Conservation (phyloP, 2,113 vertebrate genomes). For the Plecotus auritus region DNA sequence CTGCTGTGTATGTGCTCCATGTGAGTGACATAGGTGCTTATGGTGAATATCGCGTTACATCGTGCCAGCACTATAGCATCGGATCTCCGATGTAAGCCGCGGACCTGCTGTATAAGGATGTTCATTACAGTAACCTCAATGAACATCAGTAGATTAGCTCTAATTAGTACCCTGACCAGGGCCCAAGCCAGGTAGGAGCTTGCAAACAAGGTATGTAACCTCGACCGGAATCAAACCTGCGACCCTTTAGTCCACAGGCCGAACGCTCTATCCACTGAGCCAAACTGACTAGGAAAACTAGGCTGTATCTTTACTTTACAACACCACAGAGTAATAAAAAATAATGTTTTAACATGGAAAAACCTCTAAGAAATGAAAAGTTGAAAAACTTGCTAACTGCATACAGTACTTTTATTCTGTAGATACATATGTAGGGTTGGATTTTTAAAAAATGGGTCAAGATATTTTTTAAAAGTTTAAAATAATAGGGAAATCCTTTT, state of each 20-base stretch:
- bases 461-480: not conserved
- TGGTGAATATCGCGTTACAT: no score
- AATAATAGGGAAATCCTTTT: not conserved
- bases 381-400: not conserved
- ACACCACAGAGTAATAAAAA: not conserved
- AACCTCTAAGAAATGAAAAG: not conserved
- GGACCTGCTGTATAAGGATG: not conserved
- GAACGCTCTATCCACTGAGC: no score
- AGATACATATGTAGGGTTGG: not conserved
- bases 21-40: no score
- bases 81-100: no score
- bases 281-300: not conserved
- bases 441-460: not conserved
- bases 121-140: not conserved
- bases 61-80: no score
- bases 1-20: no score
- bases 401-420: not conserved
- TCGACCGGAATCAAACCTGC: no score
- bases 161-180: no score
- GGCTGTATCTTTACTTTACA: not conserved
- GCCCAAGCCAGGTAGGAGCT: no score
- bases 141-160: not conserved
- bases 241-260: no score
- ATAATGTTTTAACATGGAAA: not conserved
- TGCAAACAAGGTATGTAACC: no score